Evolutionary conservation across 2,113 vertebrate genomes (phyloP).

Genomic region (Pipra filicauda): DNA sequence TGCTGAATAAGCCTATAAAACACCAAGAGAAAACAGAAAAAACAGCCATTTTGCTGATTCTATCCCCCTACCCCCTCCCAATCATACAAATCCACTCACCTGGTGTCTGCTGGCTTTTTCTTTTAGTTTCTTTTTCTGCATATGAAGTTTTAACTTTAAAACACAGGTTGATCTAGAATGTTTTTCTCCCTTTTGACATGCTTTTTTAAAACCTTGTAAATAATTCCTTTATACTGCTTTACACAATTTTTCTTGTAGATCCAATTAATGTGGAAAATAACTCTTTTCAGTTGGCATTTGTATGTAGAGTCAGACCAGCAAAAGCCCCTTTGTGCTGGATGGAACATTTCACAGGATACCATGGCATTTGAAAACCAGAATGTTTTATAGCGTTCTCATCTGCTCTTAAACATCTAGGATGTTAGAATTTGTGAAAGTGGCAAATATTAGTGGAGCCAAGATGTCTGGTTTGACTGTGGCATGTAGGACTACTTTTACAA

Average conservation of each 20-base stretch:
- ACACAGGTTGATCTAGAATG: background rate
- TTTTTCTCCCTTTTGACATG: background rate
- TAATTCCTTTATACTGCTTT: background rate
- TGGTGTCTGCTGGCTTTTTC: background rate
- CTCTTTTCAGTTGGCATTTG: background rate
- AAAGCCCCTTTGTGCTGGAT: background rate
- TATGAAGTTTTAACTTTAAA: background rate
- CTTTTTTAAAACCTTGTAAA: background rate
- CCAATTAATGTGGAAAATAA: background rate
- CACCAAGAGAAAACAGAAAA: background rate
- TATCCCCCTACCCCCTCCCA: rapidly evolving
- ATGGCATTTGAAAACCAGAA: background rate
- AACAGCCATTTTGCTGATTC: background rate
- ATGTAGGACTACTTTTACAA: background rate
- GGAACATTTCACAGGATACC: background rate
- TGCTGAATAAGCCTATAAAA: background rate
- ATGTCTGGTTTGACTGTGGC: background rate
- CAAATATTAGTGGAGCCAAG: background rate
- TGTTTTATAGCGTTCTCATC: background rate
- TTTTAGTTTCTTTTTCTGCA: background rate
- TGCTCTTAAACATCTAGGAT: background rate
- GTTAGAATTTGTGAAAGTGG: background rate
- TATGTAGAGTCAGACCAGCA: background rate
- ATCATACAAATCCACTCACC: background rate
- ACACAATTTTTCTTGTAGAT: background rate